Evolutionary conservation across 2,888 invertebrate genomes (phyloP), one percentile per base, ranked within the genome.

Genomic region (Formica aserva): DNA sequence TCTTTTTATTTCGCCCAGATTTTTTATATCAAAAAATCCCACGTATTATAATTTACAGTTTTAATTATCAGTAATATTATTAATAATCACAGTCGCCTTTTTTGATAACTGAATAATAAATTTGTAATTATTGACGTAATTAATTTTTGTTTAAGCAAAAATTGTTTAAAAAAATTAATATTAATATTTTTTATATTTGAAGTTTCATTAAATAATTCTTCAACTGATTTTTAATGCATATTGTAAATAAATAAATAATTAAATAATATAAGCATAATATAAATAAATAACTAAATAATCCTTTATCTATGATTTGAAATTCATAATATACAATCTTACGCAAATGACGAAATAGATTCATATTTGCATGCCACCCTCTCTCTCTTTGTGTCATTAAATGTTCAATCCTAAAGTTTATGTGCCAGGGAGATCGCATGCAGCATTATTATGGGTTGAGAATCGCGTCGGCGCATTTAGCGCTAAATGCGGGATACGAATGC

Each of bases 401-500:
- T 57, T 38, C 26, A 38, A 60, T 74, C 26, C 29, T 60, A 3
- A 60, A 41, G 60, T 41, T 62, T 41, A 74, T 60, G 26, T 29
- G 41, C 15, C 3, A 35, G 4, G 29, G n/a, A 57, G 11, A 57
- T 77, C 67, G 26, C 41, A n/a, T 67, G 57, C 48, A 3, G 22
- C 22, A 15, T 65, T 63, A 76, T 77, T 57, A 65, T 2, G n/a
- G 55, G 35, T 66, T 77, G 41, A n/a, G 57, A 67, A 57, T 77
- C 67, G 67, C 67, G 6, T 32, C 29, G 75, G 35, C 35, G 48
- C 55, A 41, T 78, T 57, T 35, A 60, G 26, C 72, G 60, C 45
- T 60, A 72, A 55, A 65, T 38, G 71, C 55, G 69, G 69, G 57
- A 69, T 78, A 32, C 32, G 57, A 57, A 52, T 41, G 57, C 45